A percentile compares a stretch with the other conserved stretches of the same genome.
These are phyloP conservation scores for Habrosyne pyritoides DNA, from an alignment of 2,888 invertebrate species.

Conservation along the genomic window DNA sequence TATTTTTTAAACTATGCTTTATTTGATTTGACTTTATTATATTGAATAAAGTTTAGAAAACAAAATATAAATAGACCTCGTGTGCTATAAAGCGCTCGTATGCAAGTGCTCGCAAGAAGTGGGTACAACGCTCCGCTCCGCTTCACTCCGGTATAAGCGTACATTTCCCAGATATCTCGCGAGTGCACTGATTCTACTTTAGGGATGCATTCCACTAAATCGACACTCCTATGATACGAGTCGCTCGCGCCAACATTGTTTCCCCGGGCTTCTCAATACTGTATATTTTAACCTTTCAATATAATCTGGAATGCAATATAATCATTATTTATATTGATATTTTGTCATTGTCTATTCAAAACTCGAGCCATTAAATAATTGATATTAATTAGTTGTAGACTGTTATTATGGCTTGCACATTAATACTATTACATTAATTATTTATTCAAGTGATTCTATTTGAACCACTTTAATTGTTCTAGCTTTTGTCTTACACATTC, in stretches of 20 bases:
- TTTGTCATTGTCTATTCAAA: too few relatives aligned
- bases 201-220: slow-evolving; percentile 5
- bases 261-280: neutral
- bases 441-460: too few relatives aligned
- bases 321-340: too few relatives aligned
- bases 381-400: too few relatives aligned
- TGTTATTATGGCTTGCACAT: too few relatives aligned
- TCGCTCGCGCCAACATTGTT: neutral
- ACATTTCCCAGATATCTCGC: neutral
- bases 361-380: too few relatives aligned
- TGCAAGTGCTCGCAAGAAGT: neutral
- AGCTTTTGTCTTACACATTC: too few relatives aligned
- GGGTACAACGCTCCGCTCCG: too few relatives aligned
- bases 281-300: neutral
- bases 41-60: too few relatives aligned
- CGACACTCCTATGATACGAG: neutral
- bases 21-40: neutral
- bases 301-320: neutral
- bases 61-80: neutral
- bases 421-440: too few relatives aligned
- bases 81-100: neutral
- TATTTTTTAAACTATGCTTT: too few relatives aligned
- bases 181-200: slow-evolving; percentile 15
- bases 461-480: too few relatives aligned
- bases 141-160: neutral